Percentiles rank a stretch among this genome's conserved stretches.
phyloP scores from a whole-genome alignment of 2,888 invertebrate species.

The Caenorhabditis doughertyi region DNA sequence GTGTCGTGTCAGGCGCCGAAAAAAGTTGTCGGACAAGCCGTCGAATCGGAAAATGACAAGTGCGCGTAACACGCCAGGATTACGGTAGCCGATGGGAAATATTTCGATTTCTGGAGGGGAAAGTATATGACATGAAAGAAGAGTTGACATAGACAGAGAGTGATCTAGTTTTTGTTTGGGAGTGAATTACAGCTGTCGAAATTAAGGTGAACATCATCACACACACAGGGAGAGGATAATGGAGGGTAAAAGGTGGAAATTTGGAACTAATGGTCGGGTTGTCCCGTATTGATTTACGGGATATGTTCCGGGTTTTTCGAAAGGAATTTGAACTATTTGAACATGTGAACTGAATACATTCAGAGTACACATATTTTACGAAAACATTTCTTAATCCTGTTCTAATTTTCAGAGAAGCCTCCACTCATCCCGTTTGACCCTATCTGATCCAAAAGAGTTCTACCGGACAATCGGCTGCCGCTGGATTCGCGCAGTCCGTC shows the following conservation, averaged over 20 bases:
- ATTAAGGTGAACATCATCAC: conserved; percentile 47
- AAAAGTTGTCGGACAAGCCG: conserved; percentile 55
- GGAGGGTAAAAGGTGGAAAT: conserved; percentile 28
- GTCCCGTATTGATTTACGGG: conserved; percentile 24
- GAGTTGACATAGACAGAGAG: conserved; percentile 27
- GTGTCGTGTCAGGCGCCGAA: background rate
- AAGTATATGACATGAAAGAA: conserved; percentile 36
- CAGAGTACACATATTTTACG: no score
- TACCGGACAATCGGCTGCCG: conserved; percentile 43
- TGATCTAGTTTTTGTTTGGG: conserved; percentile 43
- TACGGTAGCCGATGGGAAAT: conserved; percentile 55
- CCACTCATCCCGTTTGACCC: conserved; percentile 55
- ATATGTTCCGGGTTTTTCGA: background rate
- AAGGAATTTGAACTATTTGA: background rate
- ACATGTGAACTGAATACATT: no score
- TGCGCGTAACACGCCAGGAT: conserved; percentile 20
- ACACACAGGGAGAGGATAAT: conserved; percentile 24
- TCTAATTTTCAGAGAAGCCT: conserved; percentile 54
- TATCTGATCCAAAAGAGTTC: conserved; percentile 54
- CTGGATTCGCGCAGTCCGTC: conserved; percentile 54
- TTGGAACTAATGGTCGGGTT: conserved; percentile 30
- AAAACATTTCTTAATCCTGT: background rate
- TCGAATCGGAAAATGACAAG: conserved; percentile 45
- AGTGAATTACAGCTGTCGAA: conserved; percentile 54
- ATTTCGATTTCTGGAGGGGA: no score